Base-by-base conservation (phyloP, 2,113 vertebrate genomes). In the Zosterops japonicus region DNA sequence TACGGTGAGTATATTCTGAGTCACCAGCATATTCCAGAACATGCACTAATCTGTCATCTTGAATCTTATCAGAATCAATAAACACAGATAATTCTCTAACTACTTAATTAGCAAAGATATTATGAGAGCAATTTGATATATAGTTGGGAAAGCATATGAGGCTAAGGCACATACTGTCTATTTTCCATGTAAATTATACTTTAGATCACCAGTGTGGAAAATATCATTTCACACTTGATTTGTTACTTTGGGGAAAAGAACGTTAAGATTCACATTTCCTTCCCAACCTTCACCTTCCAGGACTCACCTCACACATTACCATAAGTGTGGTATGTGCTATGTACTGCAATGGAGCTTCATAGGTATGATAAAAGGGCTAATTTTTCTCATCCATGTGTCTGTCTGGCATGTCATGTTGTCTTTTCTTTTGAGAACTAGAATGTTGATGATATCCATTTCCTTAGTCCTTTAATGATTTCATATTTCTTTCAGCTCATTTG, bases 151-250 rank as follows among this genome's bases (percentile, higher is more conserved):
- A 64, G 50, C 35, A 90, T 41, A 85, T 59, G 50, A 84, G 28
- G 25, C 52, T 94, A 70, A 80, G 33, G 24, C 41, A 86, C 50
- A 90, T 89, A 42, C 47, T 65, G 77, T 69, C 65, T 84, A 83
- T 53, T 90, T 95, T 91, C 75, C 92, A 59, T 68, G 63, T 94
- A 95, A 97, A 97, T 97, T 95, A 97, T 93, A 63, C 74, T 96
- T 96, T 91, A 84, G 65, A 93, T 81, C 80, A 96, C 87, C 57
- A 94, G 57, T 52, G 59, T 96, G 93, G 91, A 97, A 97, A 97
- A 91, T 77, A 92, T 28, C 23, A 90, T 97, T 96, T 86, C 94
- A 86, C 64, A 93, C 72, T 91, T 95, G 78, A 95, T 90, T 96
- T 83, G 83, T 3, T 55, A 87, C 60, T 94, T 92, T 85, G 81